These are phyloP conservation scores for Trididemnum clinides DNA, from an alignment of 23 tunicate species.

Conservation along the genomic window DNA sequence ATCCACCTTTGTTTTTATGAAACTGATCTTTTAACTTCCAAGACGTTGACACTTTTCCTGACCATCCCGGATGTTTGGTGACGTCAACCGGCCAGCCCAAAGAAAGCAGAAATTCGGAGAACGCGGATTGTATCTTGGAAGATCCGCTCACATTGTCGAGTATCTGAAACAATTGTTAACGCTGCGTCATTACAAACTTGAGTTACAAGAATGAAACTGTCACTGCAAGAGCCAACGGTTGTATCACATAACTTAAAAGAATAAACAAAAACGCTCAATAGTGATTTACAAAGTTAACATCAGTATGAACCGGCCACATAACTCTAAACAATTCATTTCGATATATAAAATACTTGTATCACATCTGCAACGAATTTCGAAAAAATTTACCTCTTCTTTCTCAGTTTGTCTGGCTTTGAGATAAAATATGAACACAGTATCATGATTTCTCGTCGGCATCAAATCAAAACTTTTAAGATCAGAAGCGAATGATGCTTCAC, in stretches of 20 bases:
- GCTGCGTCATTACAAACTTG: too few relatives aligned
- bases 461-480: constrained; percentile 77
- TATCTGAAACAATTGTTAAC: too few relatives aligned
- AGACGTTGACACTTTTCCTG: constrained; percentile 45
- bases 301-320: too few relatives aligned
- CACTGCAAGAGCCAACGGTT: too few relatives aligned
- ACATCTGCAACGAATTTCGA: too few relatives aligned
- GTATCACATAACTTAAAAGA: too few relatives aligned
- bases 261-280: too few relatives aligned
- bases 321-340: too few relatives aligned
- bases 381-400: constrained; percentile 68
- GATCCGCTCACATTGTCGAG: constrained; percentile 58
- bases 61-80: constrained; percentile 76
- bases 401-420: constrained; percentile 69
- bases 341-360: too few relatives aligned
- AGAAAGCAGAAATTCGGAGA: constrained; percentile 77
- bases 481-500: constrained; percentile 53
- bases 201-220: too few relatives aligned
- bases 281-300: too few relatives aligned
- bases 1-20: not conserved
- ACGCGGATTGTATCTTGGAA: constrained; percentile 54
- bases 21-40: constrained; percentile 51
- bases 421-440: constrained; percentile 90
- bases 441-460: constrained; percentile 72
- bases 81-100: constrained; percentile 88